Conservation (phyloP, 37 sponge, comb jelly and placozoan species). For the Corticium candelabrum region DNA sequence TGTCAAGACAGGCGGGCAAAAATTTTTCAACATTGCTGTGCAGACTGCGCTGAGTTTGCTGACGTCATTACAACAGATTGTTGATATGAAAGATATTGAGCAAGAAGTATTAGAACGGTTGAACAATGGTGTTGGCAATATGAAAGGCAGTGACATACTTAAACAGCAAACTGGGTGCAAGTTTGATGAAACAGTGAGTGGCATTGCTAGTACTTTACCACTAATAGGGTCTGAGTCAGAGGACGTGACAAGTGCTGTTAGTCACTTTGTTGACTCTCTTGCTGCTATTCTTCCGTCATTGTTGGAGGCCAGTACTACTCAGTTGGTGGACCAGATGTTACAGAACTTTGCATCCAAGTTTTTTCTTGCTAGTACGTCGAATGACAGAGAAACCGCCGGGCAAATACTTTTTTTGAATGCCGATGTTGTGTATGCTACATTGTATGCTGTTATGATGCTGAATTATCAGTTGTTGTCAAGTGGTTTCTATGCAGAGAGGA, state of each 20-base stretch:
- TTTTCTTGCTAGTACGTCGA: neutral
- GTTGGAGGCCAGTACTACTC: neutral
- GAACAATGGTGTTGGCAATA: neutral
- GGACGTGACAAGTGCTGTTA: neutral
- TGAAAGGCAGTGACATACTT: neutral
- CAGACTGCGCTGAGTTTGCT: neutral
- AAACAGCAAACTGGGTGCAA: neutral
- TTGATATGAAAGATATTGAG: neutral
- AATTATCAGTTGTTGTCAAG: neutral
- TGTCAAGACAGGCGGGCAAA: neutral
- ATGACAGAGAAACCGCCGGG: neutral
- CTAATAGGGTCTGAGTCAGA: neutral
- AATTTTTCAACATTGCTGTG: neutral
- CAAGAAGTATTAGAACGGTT: neutral
- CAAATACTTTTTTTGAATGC: neutral
- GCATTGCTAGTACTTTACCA: too few species aligned
- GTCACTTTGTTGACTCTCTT: neutral
- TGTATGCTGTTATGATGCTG: neutral
- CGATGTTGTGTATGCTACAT: neutral
- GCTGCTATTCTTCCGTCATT: neutral
- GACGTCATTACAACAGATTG: neutral
- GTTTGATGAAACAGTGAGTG: too few species aligned
- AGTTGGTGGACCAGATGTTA: neutral
- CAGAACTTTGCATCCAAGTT: neutral
- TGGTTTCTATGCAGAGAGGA: neutral